Conservation (phyloP, 2,113 vertebrate species). For the Cyprinodon brontotheroides region DNA sequence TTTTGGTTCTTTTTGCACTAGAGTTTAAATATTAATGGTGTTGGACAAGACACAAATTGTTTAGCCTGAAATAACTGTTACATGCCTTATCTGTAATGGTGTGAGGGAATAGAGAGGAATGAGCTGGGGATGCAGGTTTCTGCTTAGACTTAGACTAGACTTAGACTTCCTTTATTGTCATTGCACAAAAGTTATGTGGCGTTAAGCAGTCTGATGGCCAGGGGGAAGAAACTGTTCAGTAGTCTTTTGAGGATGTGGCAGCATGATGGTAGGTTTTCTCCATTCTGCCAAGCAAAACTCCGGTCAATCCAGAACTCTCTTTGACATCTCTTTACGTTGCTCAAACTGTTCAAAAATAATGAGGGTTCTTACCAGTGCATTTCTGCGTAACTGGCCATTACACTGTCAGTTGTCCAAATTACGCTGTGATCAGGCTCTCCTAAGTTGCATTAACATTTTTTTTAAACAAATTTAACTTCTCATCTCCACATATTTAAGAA, state of each 20-base stretch:
- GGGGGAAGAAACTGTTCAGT: too few species aligned
- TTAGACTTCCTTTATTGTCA: too few species aligned
- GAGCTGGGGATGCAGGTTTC: conserved; percentile 5
- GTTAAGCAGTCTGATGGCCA: too few species aligned
- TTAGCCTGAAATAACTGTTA: background rate
- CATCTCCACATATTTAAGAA: too few species aligned
- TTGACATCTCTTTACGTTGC: background rate
- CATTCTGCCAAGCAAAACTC: background rate
- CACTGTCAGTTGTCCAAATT: too few species aligned
- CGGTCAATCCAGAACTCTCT: background rate
- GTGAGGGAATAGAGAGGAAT: conserved; percentile 27
- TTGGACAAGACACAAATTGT: background rate
- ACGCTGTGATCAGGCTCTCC: too few species aligned
- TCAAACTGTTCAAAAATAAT: background rate
- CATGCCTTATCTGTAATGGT: conserved; percentile 14
- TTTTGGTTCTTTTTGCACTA: background rate
- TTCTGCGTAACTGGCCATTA: too few species aligned
- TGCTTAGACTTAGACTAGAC: too few species aligned
- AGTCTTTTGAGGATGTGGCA: conserved; percentile 2
- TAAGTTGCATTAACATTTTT: too few species aligned
- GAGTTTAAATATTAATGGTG: background rate
- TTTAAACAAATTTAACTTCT: too few species aligned
- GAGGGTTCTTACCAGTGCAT: too few species aligned
- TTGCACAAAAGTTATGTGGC: too few species aligned
- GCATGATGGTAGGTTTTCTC: conserved; percentile 3